Base-by-base conservation (phyloP, 1,140 invertebrate genomes). In the Caerostris extrusa region DNA sequence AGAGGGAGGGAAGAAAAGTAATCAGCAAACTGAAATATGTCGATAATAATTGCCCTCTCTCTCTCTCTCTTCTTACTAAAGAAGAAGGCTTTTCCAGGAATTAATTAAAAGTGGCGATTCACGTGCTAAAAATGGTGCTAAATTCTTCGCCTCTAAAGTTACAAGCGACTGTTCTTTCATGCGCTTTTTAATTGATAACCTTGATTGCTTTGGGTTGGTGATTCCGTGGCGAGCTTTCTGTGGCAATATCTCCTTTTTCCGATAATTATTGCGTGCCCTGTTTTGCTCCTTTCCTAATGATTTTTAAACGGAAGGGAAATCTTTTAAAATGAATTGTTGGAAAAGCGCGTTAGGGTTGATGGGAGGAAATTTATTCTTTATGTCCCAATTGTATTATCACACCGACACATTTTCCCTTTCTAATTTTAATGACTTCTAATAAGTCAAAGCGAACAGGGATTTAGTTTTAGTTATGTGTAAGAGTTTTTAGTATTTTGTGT, bases 101-200 rank as follows among this genome's bases (percentile, higher is more conserved):
- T 93, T 93, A 93, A 93, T 93, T 93, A 93, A 93, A 93, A 93
- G 64, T 64, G 56, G 60, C 56, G 81, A 83, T 61, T 91, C 57
- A 14, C 81, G 61, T 92, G 34, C 34, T 34, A 34, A 92, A 85
- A 86, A 93, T 85, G 90, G 91, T 89, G 92, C 92, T 93, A 93
- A 93, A 93, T 64, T 93, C 92, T 89, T 93, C 92, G 92, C 92
- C 92, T 93, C 92, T 93, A 88, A 93, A 93, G 92, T 93, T 93
- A 93, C 92, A 93, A 57, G 17, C 50, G 83, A 81, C n/a, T 53
- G 64, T 88, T 93, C 50, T 67, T 93, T 93, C 53, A 10, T 87
- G 6, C 34, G 55, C 77, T 93, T 93, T 93, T 93, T 93, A 93
- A 93, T 93, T 93, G 92, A 93, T 93, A 93, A 93, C 92, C 64